Base-by-base conservation (phyloP, 2,797 vertebrate genomes). In the Microchirus variegatus region DNA sequence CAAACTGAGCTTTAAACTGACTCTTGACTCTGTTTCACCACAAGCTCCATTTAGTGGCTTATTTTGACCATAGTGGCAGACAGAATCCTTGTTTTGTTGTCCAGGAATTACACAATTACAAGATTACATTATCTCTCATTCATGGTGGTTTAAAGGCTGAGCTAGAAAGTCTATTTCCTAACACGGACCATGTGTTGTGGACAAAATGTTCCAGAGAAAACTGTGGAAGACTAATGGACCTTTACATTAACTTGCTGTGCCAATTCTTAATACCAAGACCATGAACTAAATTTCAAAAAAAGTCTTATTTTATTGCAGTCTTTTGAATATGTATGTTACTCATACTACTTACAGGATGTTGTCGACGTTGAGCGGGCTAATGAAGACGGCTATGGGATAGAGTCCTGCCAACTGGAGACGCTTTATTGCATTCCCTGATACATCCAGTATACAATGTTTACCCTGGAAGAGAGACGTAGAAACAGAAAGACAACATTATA, bases 361-460 rank as follows among this genome's bases (percentile, higher is more conserved):
- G 90, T 98, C 95, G 75, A 98, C 86, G 19, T 93, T 95, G 89
- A 94, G 94, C 53, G 97, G 97, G 87, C 96, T 96, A 85, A 99
- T 94, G 85, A 98, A 97, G 87, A 99, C 89, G 75, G 97, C 95
- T 67, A 99, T 93, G 53, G 97, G 96, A 80, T 95, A 93, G 48
- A 99, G 93, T 75, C 96, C 95, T 46, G 97, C 96, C 76, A 96
- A 90, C 86, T 99, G 97, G 80, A 99, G 93, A 85, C 97, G 95
- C 89, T 96, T 98, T 86, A 99, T 99, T 0, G 97, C 97, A 62
- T 99, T 99, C 82, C 97, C 97, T 38, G 97, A 99, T 70, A 99
- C 97, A 78, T 99, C 97, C 64, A 99, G 94, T 79, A 99, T 99
- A 83, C 97, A 99, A 63, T 99, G 97, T 85, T 99, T 98, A 41